These are phyloP conservation scores for Cephus pygmeus DNA, from an alignment of 2,888 invertebrate genomes.

Conservation along the genomic window DNA sequence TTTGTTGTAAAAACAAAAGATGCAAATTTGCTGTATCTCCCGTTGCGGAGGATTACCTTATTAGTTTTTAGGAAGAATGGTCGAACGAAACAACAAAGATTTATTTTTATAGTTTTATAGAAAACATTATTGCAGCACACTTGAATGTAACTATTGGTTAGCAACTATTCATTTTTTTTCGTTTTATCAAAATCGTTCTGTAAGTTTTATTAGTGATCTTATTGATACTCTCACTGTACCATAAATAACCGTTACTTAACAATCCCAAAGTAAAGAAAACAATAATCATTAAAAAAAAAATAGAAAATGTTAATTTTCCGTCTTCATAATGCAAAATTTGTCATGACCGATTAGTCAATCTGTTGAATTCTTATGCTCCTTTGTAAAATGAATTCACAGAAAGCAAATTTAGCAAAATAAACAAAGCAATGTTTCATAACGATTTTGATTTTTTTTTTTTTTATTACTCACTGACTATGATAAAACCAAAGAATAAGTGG, in stretches of 20 bases:
- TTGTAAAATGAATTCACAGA: neutral
- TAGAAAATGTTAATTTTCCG: neutral
- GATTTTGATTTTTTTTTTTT: neutral
- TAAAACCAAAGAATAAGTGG: neutral
- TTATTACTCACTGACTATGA: neutral
- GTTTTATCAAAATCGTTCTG: neutral
- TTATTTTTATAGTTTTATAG: no score
- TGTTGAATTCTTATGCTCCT: neutral
- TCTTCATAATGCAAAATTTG: neutral
- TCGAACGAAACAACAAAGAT: no score
- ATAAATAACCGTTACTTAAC: no score
- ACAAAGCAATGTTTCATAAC: neutral
- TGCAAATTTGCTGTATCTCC: neutral
- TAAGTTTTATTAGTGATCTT: no score
- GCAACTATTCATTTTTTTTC: neutral
- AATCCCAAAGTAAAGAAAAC: no score
- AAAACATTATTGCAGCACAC: neutral
- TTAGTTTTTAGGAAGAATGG: no score
- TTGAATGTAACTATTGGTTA: neutral
- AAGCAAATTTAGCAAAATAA: neutral
- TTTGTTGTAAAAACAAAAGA: neutral
- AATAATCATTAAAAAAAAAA: no score
- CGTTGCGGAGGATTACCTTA: no score
- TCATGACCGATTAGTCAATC: neutral
- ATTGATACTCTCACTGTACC: no score